These are phyloP conservation scores for Drosophila takahashii DNA, from an alignment of 1,140 invertebrate genomes.

Conservation along the genomic window DNA sequence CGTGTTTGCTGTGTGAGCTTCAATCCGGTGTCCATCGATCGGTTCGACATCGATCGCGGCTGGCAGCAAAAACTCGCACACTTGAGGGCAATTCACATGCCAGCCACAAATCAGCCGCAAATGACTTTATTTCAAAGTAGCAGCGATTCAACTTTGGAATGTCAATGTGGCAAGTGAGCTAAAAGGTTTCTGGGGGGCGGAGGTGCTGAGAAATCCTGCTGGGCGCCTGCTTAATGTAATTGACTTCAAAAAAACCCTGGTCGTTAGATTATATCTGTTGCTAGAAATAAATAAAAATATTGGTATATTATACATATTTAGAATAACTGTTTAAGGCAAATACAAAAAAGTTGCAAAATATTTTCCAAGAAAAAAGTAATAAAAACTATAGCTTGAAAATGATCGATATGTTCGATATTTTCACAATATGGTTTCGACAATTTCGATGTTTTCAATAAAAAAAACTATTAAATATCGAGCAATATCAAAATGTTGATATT, in stretches of 20 bases:
- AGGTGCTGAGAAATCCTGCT: conserved; percentile 12
- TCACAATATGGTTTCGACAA: no score
- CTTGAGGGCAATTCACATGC: conserved; percentile 61
- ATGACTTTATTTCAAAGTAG: conserved; percentile 57
- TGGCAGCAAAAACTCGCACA: conserved; percentile 48
- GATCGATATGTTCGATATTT: no score
- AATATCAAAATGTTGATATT: no score
- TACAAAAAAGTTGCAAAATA: no score
- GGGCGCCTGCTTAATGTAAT: conserved; percentile 7
- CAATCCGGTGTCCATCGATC: conserved; percentile 15
- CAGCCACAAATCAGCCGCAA: conserved; percentile 62
- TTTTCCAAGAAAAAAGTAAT: no score
- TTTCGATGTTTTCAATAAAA: no score
- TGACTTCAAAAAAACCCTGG: not conserved
- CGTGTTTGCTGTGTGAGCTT: conserved; percentile 1
- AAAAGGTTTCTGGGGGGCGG: not conserved
- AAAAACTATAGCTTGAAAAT: no score
- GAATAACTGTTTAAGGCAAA: no score
- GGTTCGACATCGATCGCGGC: conserved; percentile 3
- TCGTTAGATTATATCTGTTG: no score
- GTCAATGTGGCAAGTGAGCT: conserved; percentile 39
- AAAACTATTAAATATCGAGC: no score
- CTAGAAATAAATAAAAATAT: not conserved
- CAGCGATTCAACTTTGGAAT: conserved; percentile 29
- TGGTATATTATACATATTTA: no score